A percentile compares a stretch with the other conserved stretches of the same genome.
phyloP scores from a whole-genome alignment of 2,113 vertebrate genomes.

The Poeciliopsis retropinna region DNA sequence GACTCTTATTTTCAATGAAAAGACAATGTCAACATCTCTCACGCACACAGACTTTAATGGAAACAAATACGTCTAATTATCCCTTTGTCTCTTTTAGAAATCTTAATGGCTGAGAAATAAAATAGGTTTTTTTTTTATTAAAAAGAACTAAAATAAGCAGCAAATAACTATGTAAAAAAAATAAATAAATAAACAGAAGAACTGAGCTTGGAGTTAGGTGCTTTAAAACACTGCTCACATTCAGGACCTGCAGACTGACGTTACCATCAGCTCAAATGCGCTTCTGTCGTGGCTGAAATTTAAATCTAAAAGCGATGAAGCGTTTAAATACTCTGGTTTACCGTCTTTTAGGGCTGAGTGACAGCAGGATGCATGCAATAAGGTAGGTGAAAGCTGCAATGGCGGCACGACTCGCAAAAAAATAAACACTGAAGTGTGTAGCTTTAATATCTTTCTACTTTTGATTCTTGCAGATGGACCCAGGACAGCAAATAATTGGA shows the following conservation, averaged over 20 bases:
- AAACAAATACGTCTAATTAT: background rate
- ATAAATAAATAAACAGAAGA: background rate
- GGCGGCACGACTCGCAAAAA: no score
- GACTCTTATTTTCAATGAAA: conserved; percentile 53
- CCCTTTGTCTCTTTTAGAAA: background rate
- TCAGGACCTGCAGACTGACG: background rate
- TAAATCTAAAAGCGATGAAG: no score
- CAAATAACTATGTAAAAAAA: background rate
- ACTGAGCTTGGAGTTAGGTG: background rate
- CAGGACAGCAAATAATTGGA: no score
- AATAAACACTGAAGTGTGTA: background rate
- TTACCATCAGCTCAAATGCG: background rate
- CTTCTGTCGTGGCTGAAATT: no score
- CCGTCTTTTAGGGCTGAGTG: no score
- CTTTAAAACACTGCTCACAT: no score
- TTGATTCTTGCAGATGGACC: no score
- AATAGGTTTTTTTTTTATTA: background rate
- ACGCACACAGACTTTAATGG: background rate
- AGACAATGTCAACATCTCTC: background rate
- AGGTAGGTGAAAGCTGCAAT: background rate
- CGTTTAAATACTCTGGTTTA: no score
- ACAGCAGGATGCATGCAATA: background rate
- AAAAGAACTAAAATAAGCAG: background rate
- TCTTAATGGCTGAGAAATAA: no score
- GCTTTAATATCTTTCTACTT: background rate